phyloP scores from a whole-genome alignment of 2,797 vertebrate species.

The Betta splendens region DNA sequence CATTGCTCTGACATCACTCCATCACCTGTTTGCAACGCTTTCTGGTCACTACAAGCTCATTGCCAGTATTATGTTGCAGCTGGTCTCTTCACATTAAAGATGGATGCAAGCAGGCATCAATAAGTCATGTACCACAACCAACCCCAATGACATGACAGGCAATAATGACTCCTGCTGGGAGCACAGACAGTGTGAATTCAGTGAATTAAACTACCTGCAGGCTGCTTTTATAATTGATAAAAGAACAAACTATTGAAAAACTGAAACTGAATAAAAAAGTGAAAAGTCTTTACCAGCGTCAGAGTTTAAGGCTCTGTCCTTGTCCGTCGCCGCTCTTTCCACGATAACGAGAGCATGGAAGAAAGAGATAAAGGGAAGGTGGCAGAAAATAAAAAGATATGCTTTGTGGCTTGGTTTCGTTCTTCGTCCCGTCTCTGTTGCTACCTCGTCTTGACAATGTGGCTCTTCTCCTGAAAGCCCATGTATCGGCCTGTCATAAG shows the following conservation, averaged over 20 bases:
- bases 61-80: conserved; percentile 33
- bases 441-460: conserved; percentile 7
- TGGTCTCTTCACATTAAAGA: conserved; percentile 64
- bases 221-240: conserved; percentile 15
- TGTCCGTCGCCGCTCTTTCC: conserved; percentile 74
- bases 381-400: conserved; percentile 36
- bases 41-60: conserved; percentile 21
- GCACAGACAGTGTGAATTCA: conserved; percentile 19
- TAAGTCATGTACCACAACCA: conserved; percentile 68
- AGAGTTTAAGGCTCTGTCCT: conserved; percentile 76
- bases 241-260: conserved; percentile 15
- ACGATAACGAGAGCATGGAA: conserved; percentile 62
- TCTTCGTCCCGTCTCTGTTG: conserved; percentile 13
- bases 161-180: conserved; percentile 43
- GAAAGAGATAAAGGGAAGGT: conserved; percentile 23
- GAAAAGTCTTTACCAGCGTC: conserved; percentile 74
- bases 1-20: too few species aligned
- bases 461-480: conserved; percentile 21
- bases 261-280: conserved; percentile 16
- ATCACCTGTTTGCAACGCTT: too few species aligned
- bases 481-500: conserved; percentile 38
- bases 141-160: conserved; percentile 46
- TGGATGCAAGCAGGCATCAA: conserved; percentile 62
- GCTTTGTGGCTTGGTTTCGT: conserved; percentile 33
- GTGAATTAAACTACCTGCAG: conserved; percentile 12